phyloP scores from a whole-genome alignment of 2,113 vertebrate species.

The Trematomus loennbergii region DNA sequence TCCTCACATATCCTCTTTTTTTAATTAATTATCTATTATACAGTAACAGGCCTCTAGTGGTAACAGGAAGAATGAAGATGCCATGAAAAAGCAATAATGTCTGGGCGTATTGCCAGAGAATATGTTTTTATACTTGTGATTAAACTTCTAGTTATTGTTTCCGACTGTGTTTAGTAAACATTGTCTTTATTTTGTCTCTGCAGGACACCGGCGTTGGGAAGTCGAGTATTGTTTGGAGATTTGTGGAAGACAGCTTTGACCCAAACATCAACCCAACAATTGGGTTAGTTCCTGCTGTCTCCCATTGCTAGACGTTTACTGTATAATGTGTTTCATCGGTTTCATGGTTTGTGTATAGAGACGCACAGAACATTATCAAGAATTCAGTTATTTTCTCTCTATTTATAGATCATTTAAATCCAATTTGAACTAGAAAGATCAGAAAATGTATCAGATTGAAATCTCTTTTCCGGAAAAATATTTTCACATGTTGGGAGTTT shows the following conservation, averaged over 20 bases:
- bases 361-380: neutral
- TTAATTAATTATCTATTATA: neutral
- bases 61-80: conserved; percentile 3
- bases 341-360: neutral
- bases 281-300: conserved; percentile 85
- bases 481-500: too few relatives aligned
- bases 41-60: neutral
- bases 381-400: neutral
- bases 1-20: neutral
- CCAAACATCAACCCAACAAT: conserved; percentile 98
- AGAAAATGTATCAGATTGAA: too few relatives aligned
- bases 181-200: conserved; percentile 40
- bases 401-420: neutral
- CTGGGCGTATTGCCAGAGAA: conserved; percentile 9
- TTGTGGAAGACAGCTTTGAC: conserved; percentile 97
- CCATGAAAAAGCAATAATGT: conserved; percentile 11
- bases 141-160: conserved; percentile 3
- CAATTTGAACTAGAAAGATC: neutral
- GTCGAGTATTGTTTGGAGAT: conserved; percentile 96
- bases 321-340: neutral
- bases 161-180: conserved; percentile 27
- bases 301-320: neutral
- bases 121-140: conserved; percentile 12
- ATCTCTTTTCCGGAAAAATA: too few relatives aligned
- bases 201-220: conserved; percentile 97